Evolutionary conservation across 2,113 vertebrate species (phyloP).

Genomic region (Euleptes europaea): DNA sequence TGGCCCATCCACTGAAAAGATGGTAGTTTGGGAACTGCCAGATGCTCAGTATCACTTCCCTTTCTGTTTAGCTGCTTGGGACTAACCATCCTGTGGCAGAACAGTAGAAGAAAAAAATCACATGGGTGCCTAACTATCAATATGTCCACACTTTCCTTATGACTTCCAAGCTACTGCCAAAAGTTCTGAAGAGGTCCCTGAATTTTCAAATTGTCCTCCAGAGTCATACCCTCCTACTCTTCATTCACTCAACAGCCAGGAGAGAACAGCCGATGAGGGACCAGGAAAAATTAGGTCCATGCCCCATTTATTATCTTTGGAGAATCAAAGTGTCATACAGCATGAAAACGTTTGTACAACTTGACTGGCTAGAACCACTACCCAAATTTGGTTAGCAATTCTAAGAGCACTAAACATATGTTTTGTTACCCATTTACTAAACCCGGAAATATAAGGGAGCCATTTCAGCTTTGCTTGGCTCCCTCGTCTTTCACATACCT

Average conservation of each 20-base stretch:
- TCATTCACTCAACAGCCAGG: neutral
- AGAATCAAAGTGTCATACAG: neutral
- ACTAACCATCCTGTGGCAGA: neutral
- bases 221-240: neutral
- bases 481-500: constrained; percentile 51
- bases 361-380: neutral
- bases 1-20: neutral
- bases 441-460: neutral
- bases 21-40: neutral
- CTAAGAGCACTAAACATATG: neutral
- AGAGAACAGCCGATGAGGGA: neutral
- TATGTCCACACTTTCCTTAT: neutral
- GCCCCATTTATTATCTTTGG: neutral
- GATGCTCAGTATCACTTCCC: neutral
- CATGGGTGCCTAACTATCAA: neutral
- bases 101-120: neutral
- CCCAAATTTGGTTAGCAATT: neutral
- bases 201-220: neutral
- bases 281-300: neutral
- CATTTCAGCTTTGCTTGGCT: neutral
- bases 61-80: neutral
- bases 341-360: neutral
- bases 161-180: neutral
- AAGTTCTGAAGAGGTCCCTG: neutral
- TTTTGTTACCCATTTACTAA: neutral